phyloP scores from a whole-genome alignment of 1,140 invertebrate species.

The Pseudomyrmex sp. region DNA sequence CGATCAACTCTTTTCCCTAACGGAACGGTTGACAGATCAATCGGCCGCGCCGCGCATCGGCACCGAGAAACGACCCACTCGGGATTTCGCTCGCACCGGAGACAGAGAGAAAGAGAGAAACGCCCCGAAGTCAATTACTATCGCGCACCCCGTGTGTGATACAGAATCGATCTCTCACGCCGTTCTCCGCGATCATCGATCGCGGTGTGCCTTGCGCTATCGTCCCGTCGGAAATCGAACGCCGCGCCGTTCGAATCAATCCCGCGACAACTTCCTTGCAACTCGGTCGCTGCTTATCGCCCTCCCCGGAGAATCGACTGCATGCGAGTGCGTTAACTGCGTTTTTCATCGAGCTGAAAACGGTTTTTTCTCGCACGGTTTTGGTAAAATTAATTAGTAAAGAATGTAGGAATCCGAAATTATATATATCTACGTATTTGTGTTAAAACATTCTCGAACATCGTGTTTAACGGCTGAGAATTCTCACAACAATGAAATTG shows the following conservation, averaged over 20 bases:
- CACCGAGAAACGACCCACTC: conserved; percentile 62
- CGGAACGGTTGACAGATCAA: conserved; percentile 83
- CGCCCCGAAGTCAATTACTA: conserved; percentile 67
- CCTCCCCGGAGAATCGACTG: not conserved
- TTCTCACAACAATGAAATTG: too few relatives aligned
- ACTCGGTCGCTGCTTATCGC: conserved; percentile 7
- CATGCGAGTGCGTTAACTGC: not conserved
- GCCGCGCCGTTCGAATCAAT: conserved; percentile 42
- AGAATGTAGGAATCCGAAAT: too few relatives aligned
- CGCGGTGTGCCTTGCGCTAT: not conserved
- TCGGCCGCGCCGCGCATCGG: conserved; percentile 73
- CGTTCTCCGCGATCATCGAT: conserved; percentile 25
- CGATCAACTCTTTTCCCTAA: conserved; percentile 83
- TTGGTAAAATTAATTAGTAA: too few relatives aligned
- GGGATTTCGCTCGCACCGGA: conserved; percentile 61
- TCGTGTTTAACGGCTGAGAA: too few relatives aligned
- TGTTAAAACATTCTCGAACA: too few relatives aligned
- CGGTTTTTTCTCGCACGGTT: too few relatives aligned
- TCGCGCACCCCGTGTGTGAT: conserved; percentile 41
- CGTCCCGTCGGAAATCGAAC: conserved; percentile 48
- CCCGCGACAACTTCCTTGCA: conserved; percentile 20
- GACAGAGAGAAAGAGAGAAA: conserved; percentile 55
- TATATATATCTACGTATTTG: too few relatives aligned
- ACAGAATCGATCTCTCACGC: conserved; percentile 56
- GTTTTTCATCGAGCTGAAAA: too few relatives aligned